These are phyloP conservation scores for Ctenosaura bakeri DNA, from an alignment of 2,797 vertebrate species.

Conservation along the genomic window DNA sequence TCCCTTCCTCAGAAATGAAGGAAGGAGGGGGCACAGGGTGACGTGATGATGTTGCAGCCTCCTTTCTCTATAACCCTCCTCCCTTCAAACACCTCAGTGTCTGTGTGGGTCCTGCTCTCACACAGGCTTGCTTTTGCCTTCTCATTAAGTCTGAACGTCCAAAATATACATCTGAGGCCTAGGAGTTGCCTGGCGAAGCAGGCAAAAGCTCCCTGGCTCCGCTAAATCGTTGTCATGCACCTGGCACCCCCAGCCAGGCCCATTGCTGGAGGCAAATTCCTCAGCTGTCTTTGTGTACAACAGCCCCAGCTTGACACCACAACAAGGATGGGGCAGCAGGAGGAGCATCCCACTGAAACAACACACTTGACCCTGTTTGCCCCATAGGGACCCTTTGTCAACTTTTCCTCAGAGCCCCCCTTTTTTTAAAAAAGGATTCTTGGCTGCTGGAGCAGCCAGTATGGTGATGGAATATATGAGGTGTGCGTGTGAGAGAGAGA, in stretches of 20 bases:
- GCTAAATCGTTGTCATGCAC: background rate
- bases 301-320: background rate
- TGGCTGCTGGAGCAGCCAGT: background rate
- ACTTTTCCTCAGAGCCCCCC: background rate
- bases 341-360: background rate
- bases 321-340: background rate
- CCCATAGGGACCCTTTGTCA: background rate
- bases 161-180: background rate
- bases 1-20: slow-evolving; percentile 25
- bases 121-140: background rate
- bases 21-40: background rate
- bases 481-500: no score
- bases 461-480: background rate
- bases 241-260: background rate
- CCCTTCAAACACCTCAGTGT: background rate
- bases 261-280: slow-evolving; percentile 25
- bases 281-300: background rate
- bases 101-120: background rate
- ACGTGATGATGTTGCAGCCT: background rate
- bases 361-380: slow-evolving; percentile 9
- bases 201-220: background rate
- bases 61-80: background rate
- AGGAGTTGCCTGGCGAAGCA: slow-evolving; percentile 2
- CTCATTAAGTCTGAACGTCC: slow-evolving; percentile 5
- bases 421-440: slow-evolving; percentile 1